Percentiles rank a stretch among this genome's conserved stretches.
Conservation (phyloP, 2,113 vertebrate species). For the Himantopus leucocephalus region DNA sequence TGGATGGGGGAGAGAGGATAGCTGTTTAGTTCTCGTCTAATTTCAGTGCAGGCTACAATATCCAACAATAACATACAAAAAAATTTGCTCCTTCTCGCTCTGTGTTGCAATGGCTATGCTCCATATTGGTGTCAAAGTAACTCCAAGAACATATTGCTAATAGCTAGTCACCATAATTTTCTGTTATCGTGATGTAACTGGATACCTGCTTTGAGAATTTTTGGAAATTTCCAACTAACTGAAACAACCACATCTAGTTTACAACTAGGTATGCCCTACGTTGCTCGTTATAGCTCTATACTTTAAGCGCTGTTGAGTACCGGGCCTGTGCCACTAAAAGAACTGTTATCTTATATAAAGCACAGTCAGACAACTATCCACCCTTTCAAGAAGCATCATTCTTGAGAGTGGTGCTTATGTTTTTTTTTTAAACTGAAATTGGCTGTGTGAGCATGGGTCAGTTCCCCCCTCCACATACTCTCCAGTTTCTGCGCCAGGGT, state of each 20-base stretch:
- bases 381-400: neutral
- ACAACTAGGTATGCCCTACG: neutral
- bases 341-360: neutral
- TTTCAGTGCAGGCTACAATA: neutral
- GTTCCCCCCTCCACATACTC: accelerated
- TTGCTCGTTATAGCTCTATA: neutral
- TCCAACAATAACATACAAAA: neutral
- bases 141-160: neutral
- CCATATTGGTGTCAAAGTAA: neutral
- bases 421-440: neutral
- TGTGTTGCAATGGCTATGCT: neutral
- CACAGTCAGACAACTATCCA: neutral
- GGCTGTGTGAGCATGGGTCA: neutral
- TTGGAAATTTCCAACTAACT: neutral
- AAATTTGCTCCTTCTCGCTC: neutral
- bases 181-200: accelerated
- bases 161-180: accelerated
- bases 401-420: neutral
- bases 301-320: too few relatives aligned
- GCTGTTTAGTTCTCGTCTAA: neutral
- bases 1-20: neutral
- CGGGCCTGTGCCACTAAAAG: neutral
- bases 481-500: neutral
- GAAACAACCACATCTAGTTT: accelerated
- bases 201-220: neutral